Percentiles rank a stretch among this genome's conserved stretches.
Conservation (phyloP, 2,797 vertebrate genomes). For the Pseudochirops corinnae region DNA sequence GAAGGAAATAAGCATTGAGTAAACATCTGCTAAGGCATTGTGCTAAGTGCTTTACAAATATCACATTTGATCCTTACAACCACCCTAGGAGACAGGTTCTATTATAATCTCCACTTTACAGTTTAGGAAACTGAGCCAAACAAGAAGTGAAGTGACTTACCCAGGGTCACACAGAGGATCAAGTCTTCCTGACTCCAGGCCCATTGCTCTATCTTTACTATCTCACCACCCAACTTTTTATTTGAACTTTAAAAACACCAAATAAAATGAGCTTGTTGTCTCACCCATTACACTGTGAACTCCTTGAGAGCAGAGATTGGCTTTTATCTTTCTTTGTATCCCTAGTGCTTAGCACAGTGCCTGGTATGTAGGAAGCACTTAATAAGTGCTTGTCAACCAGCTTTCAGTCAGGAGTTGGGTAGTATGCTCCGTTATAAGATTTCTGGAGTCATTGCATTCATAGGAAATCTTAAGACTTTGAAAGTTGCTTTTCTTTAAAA, state of each 20-base stretch:
- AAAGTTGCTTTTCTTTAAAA: neutral
- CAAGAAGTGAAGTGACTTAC: neutral
- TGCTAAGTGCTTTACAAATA: neutral
- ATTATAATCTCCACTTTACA: neutral
- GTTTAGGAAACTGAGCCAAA: neutral
- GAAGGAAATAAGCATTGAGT: neutral
- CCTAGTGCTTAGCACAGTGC: neutral
- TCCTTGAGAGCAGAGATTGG: neutral
- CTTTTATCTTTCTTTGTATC: neutral
- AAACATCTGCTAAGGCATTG: neutral
- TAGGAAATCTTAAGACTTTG: neutral
- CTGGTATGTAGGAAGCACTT: neutral
- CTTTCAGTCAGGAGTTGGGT: neutral
- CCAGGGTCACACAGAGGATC: neutral
- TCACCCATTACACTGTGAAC: neutral
- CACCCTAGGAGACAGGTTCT: neutral
- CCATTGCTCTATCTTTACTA: neutral
- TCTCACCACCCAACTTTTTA: neutral
- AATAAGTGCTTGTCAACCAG: neutral
- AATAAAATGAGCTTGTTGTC: neutral
- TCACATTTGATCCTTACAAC: neutral
- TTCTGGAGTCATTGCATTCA: neutral
- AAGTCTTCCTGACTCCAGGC: neutral
- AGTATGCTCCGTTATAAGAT: neutral
- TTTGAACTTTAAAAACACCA: neutral